Evolutionary conservation across 2,797 vertebrate genomes (phyloP).

Genomic region (Hipposideros larvatus): DNA sequence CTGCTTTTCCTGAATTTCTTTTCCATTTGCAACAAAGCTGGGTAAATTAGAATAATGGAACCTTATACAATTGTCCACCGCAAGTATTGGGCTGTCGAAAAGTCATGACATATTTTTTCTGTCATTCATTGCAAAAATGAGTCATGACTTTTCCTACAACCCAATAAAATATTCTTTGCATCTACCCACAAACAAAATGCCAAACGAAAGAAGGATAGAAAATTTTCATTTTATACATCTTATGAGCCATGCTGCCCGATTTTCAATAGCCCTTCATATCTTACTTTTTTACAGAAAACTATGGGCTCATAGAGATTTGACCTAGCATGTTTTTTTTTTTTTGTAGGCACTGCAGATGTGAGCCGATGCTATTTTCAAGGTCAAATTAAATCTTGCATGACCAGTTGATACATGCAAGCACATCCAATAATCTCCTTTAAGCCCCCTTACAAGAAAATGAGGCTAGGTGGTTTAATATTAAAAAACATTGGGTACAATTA

Average conservation of each 20-base stretch:
- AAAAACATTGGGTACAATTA: not conserved
- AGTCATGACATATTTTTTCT: no score
- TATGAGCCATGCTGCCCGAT: not conserved
- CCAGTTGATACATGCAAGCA: not conserved
- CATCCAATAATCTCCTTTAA: not conserved
- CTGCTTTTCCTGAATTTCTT: not conserved
- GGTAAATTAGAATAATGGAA: not conserved
- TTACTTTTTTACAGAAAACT: slow-evolving; percentile 15
- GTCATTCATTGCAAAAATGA: no score
- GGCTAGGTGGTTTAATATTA: not conserved
- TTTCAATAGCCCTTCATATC: slow-evolving; percentile 1
- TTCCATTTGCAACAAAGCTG: not conserved
- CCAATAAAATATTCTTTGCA: not conserved
- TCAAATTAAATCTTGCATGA: not conserved
- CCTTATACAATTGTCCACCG: not conserved
- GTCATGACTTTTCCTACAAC: no score
- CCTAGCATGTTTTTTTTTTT: not conserved
- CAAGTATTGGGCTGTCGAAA: not conserved
- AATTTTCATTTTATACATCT: slow-evolving; percentile 20
- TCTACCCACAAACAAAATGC: not conserved
- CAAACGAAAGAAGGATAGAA: not conserved
- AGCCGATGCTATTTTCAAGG: not conserved
- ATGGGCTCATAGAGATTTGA: not conserved
- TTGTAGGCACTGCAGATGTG: not conserved
- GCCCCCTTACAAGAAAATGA: not conserved